Percentiles rank a stretch among this genome's conserved stretches.
These are phyloP conservation scores for Odontothrips loti DNA, from an alignment of 2,888 invertebrate species.

Conservation along the genomic window DNA sequence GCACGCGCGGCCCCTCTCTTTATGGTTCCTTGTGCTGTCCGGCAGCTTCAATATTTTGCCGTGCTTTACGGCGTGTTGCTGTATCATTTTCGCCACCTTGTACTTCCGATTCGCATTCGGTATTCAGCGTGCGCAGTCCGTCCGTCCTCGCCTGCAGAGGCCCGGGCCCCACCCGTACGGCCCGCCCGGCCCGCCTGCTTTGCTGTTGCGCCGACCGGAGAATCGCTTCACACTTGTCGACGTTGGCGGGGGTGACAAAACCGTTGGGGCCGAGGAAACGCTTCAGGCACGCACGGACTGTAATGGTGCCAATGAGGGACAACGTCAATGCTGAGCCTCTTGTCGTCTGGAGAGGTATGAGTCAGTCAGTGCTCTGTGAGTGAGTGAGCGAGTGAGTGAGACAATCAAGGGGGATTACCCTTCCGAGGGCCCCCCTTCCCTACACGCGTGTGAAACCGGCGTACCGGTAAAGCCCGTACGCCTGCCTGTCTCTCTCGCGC, in stretches of 20 bases:
- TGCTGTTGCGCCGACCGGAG: too few species aligned
- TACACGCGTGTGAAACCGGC: conserved; percentile 4
- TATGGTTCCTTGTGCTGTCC: neutral
- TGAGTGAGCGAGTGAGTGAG: neutral
- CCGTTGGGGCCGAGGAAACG: neutral
- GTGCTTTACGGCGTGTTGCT: neutral
- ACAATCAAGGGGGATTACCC: neutral
- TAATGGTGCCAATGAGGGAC: too few species aligned
- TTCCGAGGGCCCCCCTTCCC: neutral
- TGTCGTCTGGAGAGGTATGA: neutral
- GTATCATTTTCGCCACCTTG: neutral
- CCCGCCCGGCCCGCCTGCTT: too few species aligned
- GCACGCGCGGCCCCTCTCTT: neutral
- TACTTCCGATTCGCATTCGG: neutral
- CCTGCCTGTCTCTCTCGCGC: too few species aligned
- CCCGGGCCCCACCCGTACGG: too few species aligned
- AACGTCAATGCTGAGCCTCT: neutral
- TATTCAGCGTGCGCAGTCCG: neutral
- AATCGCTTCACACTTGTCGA: too few species aligned
- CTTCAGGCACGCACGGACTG: too few species aligned
- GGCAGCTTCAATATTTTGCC: neutral
- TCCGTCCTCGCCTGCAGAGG: too few species aligned
- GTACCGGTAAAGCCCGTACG: neutral
- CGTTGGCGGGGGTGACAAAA: neutral
- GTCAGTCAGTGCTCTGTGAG: neutral